Evolutionary conservation across 2,113 vertebrate genomes (phyloP).

Genomic region (Smithornis capensis): DNA sequence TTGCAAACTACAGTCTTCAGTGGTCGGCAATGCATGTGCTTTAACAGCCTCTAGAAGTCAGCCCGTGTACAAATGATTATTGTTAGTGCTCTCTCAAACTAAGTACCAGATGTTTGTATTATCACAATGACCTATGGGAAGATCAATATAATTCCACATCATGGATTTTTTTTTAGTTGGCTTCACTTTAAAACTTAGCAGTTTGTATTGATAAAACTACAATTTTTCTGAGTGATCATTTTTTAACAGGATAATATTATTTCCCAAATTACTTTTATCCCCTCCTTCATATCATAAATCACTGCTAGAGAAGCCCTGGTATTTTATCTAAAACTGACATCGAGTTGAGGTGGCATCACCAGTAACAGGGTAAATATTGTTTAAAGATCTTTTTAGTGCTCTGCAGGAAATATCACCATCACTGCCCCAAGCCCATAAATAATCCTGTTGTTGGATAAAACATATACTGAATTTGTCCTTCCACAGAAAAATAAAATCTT

Average conservation of each 20-base stretch:
- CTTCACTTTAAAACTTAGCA: constrained; percentile 17
- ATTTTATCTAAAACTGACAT: not conserved
- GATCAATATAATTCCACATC: not conserved
- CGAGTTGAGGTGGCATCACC: not conserved
- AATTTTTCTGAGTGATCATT: not conserved
- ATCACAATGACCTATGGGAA: not conserved
- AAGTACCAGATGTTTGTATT: not conserved
- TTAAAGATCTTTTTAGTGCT: not conserved
- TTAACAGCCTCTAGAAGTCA: not conserved
- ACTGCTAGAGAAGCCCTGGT: not conserved
- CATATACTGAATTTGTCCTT: not conserved
- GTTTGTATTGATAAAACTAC: constrained; percentile 10
- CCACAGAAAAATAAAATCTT: not conserved
- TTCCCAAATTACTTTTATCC: constrained; percentile 12
- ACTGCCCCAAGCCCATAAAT: not conserved
- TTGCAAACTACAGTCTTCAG: not conserved
- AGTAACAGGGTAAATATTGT: not conserved
- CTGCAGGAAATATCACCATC: not conserved
- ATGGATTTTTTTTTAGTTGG: not conserved
- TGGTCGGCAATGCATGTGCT: not conserved
- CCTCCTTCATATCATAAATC: not conserved
- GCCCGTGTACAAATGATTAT: not conserved
- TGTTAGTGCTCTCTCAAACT: not conserved
- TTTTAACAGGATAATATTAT: constrained; percentile 3
- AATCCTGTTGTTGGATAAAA: not conserved